Percentiles rank a stretch among this genome's conserved stretches.
Evolutionary conservation across 2,888 invertebrate genomes (phyloP).

Genomic region (Metalampra italica): DNA sequence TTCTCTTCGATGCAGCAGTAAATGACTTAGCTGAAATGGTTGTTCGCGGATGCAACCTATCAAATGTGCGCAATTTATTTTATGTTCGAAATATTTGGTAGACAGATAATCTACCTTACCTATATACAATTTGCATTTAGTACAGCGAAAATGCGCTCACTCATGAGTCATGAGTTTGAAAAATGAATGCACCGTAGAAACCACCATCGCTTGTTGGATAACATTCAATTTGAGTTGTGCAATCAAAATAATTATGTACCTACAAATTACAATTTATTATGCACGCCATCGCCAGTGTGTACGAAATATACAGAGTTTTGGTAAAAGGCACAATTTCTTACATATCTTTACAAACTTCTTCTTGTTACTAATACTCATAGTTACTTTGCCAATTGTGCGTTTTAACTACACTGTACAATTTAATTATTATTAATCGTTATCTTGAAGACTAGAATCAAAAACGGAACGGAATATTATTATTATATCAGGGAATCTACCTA

Average conservation of each 20-base stretch:
- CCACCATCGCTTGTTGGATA: conserved; percentile 13
- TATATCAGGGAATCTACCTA: no score
- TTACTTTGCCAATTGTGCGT: no score
- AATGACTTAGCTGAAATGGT: no score
- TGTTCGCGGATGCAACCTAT: no score
- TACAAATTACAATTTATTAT: conserved; percentile 52
- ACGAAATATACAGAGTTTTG: conserved; percentile 25
- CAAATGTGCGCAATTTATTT: no score
- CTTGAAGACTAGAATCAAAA: conserved; percentile 50
- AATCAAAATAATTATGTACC: conserved; percentile 57
- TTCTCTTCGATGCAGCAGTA: no score
- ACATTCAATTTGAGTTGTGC: conserved; percentile 47
- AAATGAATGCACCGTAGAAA: background rate
- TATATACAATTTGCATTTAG: background rate
- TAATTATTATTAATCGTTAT: conserved; percentile 39
- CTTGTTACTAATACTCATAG: no score
- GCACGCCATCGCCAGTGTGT: conserved; percentile 35
- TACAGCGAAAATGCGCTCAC: no score
- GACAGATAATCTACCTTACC: background rate
- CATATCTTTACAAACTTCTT: background rate
- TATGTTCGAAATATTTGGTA: no score
- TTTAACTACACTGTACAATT: conserved; percentile 15
- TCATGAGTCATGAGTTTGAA: background rate
- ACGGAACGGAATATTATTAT: conserved; percentile 21
- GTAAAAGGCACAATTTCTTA: no score